These are phyloP conservation scores for Calliopsis andreniformis DNA, from an alignment of 1,140 invertebrate species.

Conservation along the genomic window DNA sequence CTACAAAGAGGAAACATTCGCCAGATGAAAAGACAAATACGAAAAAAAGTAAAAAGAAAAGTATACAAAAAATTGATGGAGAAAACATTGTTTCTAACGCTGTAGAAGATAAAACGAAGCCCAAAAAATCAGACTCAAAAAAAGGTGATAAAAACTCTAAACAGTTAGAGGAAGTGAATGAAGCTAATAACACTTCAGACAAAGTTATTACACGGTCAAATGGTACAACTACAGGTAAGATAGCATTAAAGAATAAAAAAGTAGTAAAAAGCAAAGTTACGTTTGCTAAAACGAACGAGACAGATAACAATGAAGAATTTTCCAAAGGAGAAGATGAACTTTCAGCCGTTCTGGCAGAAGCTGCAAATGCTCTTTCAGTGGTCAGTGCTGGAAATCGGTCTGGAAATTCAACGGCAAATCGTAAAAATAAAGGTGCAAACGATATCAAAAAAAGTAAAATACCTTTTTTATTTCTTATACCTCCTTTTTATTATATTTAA, in stretches of 20 bases:
- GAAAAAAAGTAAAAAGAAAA: conserved; percentile 62
- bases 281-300: conserved; percentile 51
- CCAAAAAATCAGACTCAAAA: conserved; percentile 57
- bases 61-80: conserved; percentile 41
- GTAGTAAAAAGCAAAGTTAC: conserved; percentile 65
- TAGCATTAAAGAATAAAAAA: conserved; percentile 70
- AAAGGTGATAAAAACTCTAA: conserved; percentile 60
- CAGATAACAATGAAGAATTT: conserved; percentile 63
- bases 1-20: conserved; percentile 59
- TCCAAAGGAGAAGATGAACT: conserved; percentile 71
- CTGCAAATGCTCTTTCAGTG: conserved; percentile 75
- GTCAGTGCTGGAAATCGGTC: conserved; percentile 61
- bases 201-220: conserved; percentile 71
- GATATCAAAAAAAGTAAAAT: conserved; percentile 9
- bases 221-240: conserved; percentile 45
- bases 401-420: conserved; percentile 61
- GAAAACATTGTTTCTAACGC: conserved; percentile 65
- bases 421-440: conserved; percentile 73
- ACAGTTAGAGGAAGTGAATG: conserved; percentile 50
- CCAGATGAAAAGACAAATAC: conserved; percentile 59
- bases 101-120: conserved; percentile 43
- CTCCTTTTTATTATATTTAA: not conserved
- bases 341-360: conserved; percentile 77
- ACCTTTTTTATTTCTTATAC: conserved; percentile 23
- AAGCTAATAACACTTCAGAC: conserved; percentile 34